These are phyloP conservation scores for Phrynocephalus guinanensis DNA, from an alignment of 2,797 vertebrate species.

Conservation along the genomic window DNA sequence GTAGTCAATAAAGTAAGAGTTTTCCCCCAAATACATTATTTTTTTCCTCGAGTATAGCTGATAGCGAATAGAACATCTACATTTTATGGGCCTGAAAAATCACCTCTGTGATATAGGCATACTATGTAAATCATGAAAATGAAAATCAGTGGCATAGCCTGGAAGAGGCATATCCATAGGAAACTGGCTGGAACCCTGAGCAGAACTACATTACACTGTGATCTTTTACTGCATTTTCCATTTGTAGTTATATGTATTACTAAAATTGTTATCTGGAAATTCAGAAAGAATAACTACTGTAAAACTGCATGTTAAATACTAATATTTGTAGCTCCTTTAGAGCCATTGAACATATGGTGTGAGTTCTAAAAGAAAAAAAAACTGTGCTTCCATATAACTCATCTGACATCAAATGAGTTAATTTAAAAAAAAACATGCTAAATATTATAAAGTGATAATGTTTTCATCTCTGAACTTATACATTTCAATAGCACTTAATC, in stretches of 20 bases:
- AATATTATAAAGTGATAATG: neutral
- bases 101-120: neutral
- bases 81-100: neutral
- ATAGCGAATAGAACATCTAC: too few relatives aligned
- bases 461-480: slow-evolving; percentile 31
- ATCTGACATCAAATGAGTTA: neutral
- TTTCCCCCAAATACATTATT: too few relatives aligned
- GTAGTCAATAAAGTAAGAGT: too few relatives aligned
- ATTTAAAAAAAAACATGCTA: neutral
- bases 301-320: neutral
- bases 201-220: too few relatives aligned
- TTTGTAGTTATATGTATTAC: neutral
- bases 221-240: neutral
- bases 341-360: neutral
- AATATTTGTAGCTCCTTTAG: neutral
- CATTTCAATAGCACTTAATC: neutral
- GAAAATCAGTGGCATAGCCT: neutral
- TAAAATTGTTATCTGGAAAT: neutral
- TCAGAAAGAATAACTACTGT: neutral
- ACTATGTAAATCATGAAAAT: neutral
- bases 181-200: neutral
- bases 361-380: neutral
- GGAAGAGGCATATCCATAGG: neutral
- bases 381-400: neutral
- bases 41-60: too few relatives aligned